A percentile compares a stretch with the other conserved stretches of the same genome.
These are phyloP conservation scores for Anoplopoma fimbria DNA, from an alignment of 2,113 vertebrate species.

Conservation along the genomic window DNA sequence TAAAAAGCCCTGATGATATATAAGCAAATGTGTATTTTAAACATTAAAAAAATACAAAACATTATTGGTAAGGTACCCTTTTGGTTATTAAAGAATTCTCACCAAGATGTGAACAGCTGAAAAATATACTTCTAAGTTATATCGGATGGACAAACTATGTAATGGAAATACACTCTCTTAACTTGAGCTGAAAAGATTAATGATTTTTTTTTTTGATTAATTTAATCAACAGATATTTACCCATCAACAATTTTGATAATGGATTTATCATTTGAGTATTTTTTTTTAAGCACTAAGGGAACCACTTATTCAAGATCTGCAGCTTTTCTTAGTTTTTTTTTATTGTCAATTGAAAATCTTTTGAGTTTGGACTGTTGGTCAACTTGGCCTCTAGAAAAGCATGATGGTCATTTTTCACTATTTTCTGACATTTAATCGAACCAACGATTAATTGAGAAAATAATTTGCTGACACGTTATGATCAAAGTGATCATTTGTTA, in stretches of 20 bases:
- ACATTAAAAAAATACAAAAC: neutral
- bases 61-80: neutral
- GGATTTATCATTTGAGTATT: neutral
- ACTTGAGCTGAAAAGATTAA: neutral
- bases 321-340: neutral
- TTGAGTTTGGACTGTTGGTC: neutral
- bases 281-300: neutral
- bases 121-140: neutral
- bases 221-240: neutral
- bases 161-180: neutral
- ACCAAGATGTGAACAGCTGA: neutral
- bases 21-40: too few species aligned
- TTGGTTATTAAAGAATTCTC: neutral
- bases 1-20: neutral
- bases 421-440: too few species aligned
- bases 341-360: neutral
- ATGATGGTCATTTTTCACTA: too few species aligned
- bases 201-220: neutral
- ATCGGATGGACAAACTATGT: neutral
- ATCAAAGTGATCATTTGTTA: neutral
- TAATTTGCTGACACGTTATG: neutral
- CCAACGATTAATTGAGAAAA: neutral
- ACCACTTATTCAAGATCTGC: neutral
- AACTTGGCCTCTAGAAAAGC: too few species aligned
- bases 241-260: too few species aligned